Conservation (phyloP, 2,113 vertebrate species). For the Athene noctua region DNA sequence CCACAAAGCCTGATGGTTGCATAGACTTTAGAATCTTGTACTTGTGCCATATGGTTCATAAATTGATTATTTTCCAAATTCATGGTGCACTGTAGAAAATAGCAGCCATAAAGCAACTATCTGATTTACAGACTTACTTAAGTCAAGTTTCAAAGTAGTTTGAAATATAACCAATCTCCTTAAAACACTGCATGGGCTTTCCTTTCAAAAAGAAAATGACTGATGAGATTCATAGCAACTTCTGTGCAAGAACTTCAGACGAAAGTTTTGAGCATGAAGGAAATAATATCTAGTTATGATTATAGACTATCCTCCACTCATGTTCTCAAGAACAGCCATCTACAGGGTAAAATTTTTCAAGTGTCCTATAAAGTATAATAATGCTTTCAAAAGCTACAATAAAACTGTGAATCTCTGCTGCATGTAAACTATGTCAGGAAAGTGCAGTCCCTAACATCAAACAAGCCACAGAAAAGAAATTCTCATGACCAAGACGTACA, state of each 20-base stretch:
- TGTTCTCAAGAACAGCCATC: neutral
- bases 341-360: neutral
- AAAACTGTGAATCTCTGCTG: neutral
- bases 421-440: neutral
- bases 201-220: neutral
- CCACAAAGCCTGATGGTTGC: neutral
- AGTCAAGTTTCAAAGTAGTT: neutral
- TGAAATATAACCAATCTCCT: neutral
- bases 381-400: neutral
- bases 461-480: neutral
- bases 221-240: neutral
- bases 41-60: neutral
- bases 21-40: neutral
- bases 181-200: neutral
- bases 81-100: neutral
- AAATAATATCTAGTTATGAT: neutral
- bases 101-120: neutral
- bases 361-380: neutral
- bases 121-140: neutral
- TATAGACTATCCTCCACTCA: neutral
- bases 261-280: neutral
- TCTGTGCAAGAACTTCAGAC: neutral
- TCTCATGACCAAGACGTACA: neutral
- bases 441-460: neutral
- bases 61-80: neutral